Conservation (phyloP, 2,113 vertebrate species). For the Etheostoma cragini region DNA sequence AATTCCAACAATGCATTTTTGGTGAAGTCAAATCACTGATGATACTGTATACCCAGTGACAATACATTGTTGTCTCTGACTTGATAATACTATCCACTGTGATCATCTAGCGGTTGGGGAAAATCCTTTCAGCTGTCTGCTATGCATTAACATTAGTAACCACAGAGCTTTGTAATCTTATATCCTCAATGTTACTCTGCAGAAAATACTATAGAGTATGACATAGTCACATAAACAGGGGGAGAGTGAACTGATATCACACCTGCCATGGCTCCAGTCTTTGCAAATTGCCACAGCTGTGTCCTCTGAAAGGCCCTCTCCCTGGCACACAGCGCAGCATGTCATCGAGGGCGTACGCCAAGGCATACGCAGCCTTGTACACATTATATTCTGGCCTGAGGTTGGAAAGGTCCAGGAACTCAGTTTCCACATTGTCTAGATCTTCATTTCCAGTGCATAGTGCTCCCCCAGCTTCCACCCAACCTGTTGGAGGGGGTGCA, state of each 20-base stretch:
- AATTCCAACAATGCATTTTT: neutral
- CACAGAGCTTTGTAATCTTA: neutral
- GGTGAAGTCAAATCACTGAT: neutral
- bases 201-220: neutral
- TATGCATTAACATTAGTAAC: neutral
- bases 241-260: constrained; percentile 15
- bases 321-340: constrained; percentile 72
- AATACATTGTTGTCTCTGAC: neutral
- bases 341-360: constrained; percentile 75
- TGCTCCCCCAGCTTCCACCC: constrained; percentile 8
- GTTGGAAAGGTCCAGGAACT: constrained; percentile 68
- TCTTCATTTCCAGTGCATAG: constrained; percentile 77
- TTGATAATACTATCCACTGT: neutral
- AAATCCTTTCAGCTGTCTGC: neutral
- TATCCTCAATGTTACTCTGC: neutral
- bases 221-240: neutral
- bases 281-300: constrained; percentile 70
- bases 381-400: constrained; percentile 77
- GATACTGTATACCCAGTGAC: neutral
- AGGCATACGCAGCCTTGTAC: constrained; percentile 82
- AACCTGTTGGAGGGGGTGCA: constrained; percentile 7
- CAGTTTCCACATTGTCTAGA: constrained; percentile 37
- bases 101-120: too few species aligned
- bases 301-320: constrained; percentile 72
- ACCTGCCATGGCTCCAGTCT: constrained; percentile 80